A percentile compares a stretch with the other conserved stretches of the same genome.
Conservation (phyloP, 2,888 invertebrate species). For the Erynnis tages region DNA sequence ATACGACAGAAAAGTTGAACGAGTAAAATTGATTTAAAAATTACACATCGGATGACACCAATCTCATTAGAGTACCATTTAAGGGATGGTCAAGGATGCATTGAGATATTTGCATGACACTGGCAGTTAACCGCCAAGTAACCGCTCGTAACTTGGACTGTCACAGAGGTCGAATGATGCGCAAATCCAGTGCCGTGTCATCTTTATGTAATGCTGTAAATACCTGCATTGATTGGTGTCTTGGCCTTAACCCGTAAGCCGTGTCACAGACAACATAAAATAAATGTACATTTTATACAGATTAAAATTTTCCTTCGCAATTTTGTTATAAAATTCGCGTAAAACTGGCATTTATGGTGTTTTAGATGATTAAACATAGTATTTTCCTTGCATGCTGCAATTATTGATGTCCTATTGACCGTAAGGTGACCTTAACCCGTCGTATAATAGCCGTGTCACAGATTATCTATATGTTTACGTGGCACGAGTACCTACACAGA, state of each 20-base stretch:
- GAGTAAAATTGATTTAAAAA: slow-evolving; percentile 2
- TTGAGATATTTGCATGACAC: slow-evolving; percentile 16
- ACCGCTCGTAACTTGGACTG: slow-evolving; percentile 26
- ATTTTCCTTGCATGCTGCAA: no score
- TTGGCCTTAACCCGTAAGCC: slow-evolving; percentile 51
- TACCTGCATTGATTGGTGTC: slow-evolving; percentile 33
- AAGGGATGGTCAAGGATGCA: slow-evolving; percentile 17
- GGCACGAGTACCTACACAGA: no score
- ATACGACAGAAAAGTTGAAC: neutral
- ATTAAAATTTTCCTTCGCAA: slow-evolving; percentile 14
- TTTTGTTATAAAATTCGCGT: no score
- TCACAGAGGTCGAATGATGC: slow-evolving; percentile 22
- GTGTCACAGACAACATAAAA: slow-evolving; percentile 23
- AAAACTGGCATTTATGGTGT: no score
- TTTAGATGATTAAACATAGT: no score
- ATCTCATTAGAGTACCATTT: slow-evolving; percentile 16
- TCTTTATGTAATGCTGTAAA: slow-evolving; percentile 54
- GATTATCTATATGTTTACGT: no score
- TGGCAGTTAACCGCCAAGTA: slow-evolving; percentile 9
- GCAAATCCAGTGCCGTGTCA: slow-evolving; percentile 37
- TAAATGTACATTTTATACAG: slow-evolving; percentile 20
- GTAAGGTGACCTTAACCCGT: no score
- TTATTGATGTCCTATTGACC: no score
- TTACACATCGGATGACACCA: slow-evolving; percentile 5
- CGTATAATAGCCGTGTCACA: no score